phyloP scores from a whole-genome alignment of 2,113 vertebrate species.

The Sapajus apella region DNA sequence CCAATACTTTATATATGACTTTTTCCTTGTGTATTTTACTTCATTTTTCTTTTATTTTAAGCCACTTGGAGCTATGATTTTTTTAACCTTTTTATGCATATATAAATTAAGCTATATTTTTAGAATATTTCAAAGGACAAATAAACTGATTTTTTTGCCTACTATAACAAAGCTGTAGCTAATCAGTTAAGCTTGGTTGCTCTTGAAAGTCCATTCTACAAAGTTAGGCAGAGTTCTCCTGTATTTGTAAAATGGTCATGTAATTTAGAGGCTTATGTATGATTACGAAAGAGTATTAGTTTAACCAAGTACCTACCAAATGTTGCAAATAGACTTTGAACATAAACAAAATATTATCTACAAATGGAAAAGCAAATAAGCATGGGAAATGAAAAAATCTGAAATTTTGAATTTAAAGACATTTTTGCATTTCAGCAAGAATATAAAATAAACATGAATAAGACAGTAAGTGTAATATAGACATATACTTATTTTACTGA shows the following conservation, averaged over 20 bases:
- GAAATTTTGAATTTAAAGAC: neutral
- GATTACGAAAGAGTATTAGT: neutral
- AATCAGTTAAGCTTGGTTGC: constrained; percentile 4
- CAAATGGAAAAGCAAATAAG: neutral
- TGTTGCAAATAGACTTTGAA: neutral
- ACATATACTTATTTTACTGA: neutral
- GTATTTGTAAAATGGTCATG: neutral
- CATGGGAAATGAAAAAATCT: neutral
- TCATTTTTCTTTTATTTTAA: neutral
- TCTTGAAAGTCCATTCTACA: neutral
- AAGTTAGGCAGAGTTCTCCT: neutral
- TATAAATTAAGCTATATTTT: neutral
- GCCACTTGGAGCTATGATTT: neutral
- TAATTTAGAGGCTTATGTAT: neutral
- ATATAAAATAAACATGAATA: neutral
- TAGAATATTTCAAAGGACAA: neutral
- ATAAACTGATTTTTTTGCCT: neutral
- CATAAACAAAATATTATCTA: neutral
- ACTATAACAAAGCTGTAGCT: neutral
- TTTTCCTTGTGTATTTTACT: neutral
- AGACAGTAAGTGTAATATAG: neutral
- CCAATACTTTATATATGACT: neutral
- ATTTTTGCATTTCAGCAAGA: neutral
- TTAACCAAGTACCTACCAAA: neutral
- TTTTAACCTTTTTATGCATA: neutral